A percentile compares a stretch with the other conserved stretches of the same genome.
Evolutionary conservation across 2,113 vertebrate genomes (phyloP).

Genomic region (Sigmodon hispidus): DNA sequence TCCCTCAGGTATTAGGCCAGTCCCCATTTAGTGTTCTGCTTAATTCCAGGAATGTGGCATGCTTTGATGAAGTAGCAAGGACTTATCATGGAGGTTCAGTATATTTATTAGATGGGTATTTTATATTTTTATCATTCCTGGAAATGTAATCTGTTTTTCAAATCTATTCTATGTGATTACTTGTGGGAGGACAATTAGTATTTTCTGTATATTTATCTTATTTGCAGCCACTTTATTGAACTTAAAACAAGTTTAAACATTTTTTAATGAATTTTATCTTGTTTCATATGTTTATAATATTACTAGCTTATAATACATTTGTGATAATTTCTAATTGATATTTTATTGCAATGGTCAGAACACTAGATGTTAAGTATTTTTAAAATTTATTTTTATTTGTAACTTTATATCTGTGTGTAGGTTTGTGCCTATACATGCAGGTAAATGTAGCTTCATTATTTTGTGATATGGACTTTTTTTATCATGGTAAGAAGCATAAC

Average conservation of each 20-base stretch:
- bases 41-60: neutral
- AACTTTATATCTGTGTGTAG: neutral
- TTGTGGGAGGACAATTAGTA: neutral
- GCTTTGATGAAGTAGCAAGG: neutral
- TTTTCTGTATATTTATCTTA: neutral
- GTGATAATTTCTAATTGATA: neutral
- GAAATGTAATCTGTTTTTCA: neutral
- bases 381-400: neutral
- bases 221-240: neutral
- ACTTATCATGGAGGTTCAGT: neutral
- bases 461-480: neutral
- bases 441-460: neutral
- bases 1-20: neutral
- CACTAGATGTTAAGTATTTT: neutral
- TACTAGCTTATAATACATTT: neutral
- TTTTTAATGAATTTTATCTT: neutral
- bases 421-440: neutral
- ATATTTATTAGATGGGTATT: neutral
- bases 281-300: neutral
- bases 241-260: neutral
- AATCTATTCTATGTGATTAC: neutral
- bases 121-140: neutral
- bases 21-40: neutral
- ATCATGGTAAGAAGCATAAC: neutral
- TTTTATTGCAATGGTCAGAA: neutral